A percentile compares a stretch with the other conserved stretches of the same genome.
phyloP scores from a whole-genome alignment of 2,797 vertebrate genomes.

The Lutjanus argentimaculatus region DNA sequence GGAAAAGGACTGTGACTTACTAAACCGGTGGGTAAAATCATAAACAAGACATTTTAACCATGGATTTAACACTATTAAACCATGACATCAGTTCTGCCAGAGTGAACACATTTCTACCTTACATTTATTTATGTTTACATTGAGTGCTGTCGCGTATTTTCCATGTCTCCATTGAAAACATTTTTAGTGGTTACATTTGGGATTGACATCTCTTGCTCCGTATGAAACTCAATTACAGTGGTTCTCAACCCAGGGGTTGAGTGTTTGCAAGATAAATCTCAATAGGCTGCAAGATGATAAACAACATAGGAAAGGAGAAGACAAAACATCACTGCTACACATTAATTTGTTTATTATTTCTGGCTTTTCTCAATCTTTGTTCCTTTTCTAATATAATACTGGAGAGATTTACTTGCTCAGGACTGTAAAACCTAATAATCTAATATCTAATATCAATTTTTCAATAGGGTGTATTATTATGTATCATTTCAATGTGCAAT shows the following conservation, averaged over 20 bases:
- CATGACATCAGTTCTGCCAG: not conserved
- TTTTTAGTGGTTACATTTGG: not conserved
- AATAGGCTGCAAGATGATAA: not conserved
- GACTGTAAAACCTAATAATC: not conserved
- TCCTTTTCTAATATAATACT: not conserved
- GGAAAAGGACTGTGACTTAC: not conserved
- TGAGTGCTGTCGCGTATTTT: not conserved
- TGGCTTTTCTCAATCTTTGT: not conserved
- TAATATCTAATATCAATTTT: no score
- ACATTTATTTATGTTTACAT: not conserved
- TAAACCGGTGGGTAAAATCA: not conserved
- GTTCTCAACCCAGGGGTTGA: not conserved
- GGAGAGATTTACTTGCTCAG: not conserved
- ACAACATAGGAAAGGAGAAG: no score
- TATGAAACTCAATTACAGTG: not conserved
- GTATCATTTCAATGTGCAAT: no score
- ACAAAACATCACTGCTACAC: not conserved
- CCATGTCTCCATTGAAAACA: not conserved
- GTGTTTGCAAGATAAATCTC: not conserved
- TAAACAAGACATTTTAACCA: conserved; percentile 3
- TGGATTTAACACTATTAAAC: conserved; percentile 13
- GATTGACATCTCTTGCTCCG: not conserved
- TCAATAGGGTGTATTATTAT: no score
- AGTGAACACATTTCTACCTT: not conserved
- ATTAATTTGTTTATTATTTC: not conserved